Evolutionary conservation across 2,797 vertebrate genomes (phyloP), one percentile per base, ranked within the genome.

Genomic region (Sebastes kiyomatsui): DNA sequence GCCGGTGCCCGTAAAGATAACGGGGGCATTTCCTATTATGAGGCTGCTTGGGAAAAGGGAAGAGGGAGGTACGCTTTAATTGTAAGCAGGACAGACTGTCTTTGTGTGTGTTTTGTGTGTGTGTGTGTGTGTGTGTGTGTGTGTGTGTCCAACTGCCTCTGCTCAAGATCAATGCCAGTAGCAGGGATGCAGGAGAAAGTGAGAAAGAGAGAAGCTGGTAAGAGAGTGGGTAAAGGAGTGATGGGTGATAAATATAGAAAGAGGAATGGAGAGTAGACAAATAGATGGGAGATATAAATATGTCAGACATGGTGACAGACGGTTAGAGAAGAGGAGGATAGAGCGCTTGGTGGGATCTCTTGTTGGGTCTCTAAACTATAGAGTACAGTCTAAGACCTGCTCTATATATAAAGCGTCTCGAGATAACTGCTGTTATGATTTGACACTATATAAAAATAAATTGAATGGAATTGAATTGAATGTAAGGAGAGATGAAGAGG

Each of bases 11-110:
- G 25, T 60, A 30, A 70, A 93, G 94, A 96, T 95, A 96, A 95
- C 85, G 33, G 74, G 88, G 90, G 90, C 85, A 93, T 94, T 96
- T 96, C 95, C 94, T 93, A 90, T 88, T 90, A 90, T 90, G 87
- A 91, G 88, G 77, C 81, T 75, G 87, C 84, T 72, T 83, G 83
- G 85, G 88, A 87, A 93, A 95, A 85, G 87, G 90, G 94, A 94
- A 95, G 70, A 89, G 92, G 93, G 92, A 93, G 93, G 88, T 88
- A 58, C 73, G 22, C 78, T 80, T 87, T 83, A 88, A 86, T 87
- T 90, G 84, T 79, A 60, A 80, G 84, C 76, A 60, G 81, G 49
- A 79, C 83, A 85, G 59, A 67, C 69, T 18, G 55, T 78, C 56
- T 85, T 28, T 82, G 67, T 69, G 62, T 83, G 68, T 79, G 56